Conservation (phyloP, 2,888 invertebrate genomes). For the Hybos culiciformis region DNA sequence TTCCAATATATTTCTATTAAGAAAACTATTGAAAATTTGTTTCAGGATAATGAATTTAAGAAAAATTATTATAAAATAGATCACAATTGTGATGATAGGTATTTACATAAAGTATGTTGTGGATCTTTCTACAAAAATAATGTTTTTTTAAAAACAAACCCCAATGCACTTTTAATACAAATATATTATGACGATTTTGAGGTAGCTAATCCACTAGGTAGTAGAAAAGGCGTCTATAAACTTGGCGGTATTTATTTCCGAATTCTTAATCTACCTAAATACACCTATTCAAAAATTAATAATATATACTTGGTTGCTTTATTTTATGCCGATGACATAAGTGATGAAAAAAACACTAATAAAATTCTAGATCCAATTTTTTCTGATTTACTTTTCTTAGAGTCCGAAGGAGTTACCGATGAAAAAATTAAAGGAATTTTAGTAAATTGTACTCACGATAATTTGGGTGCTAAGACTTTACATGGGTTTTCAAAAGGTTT, state of each 20-base stretch:
- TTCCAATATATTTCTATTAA: not conserved
- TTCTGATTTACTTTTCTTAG: not conserved
- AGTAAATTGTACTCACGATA: not conserved
- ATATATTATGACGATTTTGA: not conserved
- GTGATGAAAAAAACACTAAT: not conserved
- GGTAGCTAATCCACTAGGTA: constrained; percentile 1
- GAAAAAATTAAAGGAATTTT: constrained; percentile 1
- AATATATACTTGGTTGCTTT: constrained; percentile 5
- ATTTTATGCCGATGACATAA: not conserved
- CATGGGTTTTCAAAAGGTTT: constrained; percentile 3
- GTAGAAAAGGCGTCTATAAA: constrained; percentile 5
- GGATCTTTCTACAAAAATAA: not conserved
- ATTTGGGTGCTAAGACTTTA: constrained; percentile 3
- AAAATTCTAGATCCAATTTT: not conserved
- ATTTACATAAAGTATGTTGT: not conserved
- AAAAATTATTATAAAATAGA: not conserved
- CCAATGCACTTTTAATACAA: not conserved
- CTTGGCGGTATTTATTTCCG: constrained; percentile 4
- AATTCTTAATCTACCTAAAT: not conserved
- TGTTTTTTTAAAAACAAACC: not conserved
- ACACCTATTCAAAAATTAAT: not conserved
- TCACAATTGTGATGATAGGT: not conserved
- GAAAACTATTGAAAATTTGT: not conserved
- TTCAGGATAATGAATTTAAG: not conserved
- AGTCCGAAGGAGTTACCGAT: not conserved